Conservation (phyloP, 2,797 vertebrate genomes). For the Alca torda region DNA sequence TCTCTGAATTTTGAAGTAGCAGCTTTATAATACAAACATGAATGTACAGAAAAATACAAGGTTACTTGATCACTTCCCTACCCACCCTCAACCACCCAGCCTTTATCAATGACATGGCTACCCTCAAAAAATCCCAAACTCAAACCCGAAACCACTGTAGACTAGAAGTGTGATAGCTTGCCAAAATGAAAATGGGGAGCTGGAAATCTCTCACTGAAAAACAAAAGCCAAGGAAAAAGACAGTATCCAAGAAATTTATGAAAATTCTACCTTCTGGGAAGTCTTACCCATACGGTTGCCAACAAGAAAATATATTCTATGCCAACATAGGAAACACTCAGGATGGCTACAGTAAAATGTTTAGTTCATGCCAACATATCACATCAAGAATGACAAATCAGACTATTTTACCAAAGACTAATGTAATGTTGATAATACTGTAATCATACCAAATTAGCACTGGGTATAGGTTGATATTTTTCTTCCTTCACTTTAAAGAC, state of each 20-base stretch:
- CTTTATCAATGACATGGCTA: not conserved
- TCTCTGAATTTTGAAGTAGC: not conserved
- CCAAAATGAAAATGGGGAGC: not conserved
- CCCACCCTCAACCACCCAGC: rapidly evolving
- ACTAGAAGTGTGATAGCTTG: not conserved
- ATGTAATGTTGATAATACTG: not conserved
- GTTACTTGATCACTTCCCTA: not conserved
- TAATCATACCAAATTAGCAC: not conserved
- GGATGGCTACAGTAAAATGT: not conserved
- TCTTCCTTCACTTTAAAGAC: not conserved
- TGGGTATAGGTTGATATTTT: not conserved
- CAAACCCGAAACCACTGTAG: not conserved
- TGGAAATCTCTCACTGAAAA: not conserved
- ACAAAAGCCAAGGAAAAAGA: not conserved
- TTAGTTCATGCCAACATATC: not conserved
- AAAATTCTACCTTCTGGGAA: not conserved
- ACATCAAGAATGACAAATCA: not conserved
- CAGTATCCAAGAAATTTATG: not conserved
- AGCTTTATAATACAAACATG: not conserved
- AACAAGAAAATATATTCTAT: not conserved
- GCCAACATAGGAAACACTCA: not conserved
- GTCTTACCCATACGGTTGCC: not conserved
- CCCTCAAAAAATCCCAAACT: not conserved
- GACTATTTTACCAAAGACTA: not conserved
- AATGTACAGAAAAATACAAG: not conserved